These are phyloP conservation scores for Rhynchotus rufescens DNA, from an alignment of 2,797 vertebrate species.

Conservation along the genomic window DNA sequence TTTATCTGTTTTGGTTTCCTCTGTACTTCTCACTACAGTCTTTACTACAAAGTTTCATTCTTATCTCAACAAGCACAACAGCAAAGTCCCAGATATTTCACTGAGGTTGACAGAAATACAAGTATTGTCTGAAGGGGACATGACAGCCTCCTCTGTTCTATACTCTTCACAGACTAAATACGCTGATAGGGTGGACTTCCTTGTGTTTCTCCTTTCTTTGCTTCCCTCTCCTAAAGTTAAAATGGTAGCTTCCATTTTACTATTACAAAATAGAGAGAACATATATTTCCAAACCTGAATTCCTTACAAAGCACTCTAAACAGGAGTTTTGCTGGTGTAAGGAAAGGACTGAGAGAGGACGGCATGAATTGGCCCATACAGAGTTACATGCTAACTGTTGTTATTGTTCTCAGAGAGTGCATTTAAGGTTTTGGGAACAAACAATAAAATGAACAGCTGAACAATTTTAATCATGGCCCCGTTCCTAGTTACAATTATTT, in stretches of 20 bases:
- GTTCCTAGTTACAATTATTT: slow-evolving; percentile 79
- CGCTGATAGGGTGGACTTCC: neutral
- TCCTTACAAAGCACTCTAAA: slow-evolving; percentile 30
- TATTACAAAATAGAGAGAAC: slow-evolving; percentile 28
- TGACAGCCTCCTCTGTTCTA: neutral
- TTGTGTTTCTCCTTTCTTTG: neutral
- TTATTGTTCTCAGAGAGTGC: slow-evolving; percentile 79
- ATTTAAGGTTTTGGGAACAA: slow-evolving; percentile 80
- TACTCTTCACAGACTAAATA: neutral
- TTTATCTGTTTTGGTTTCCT: neutral
- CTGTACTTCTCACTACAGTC: neutral
- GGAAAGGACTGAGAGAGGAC: slow-evolving; percentile 45
- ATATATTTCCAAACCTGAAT: slow-evolving; percentile 3
- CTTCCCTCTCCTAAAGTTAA: neutral
- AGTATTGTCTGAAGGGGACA: neutral
- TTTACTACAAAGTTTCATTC: neutral
- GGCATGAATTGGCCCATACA: slow-evolving; percentile 65
- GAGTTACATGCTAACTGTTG: slow-evolving; percentile 74
- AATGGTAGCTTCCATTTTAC: neutral
- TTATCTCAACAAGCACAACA: neutral
- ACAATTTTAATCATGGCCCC: slow-evolving; percentile 64
- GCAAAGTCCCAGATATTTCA: neutral
- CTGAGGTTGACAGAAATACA: neutral
- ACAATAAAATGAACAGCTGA: slow-evolving; percentile 79
- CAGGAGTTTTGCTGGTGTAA: slow-evolving; percentile 54